Percentiles rank a stretch among this genome's conserved stretches.
These are phyloP conservation scores for Acanthochromis polyacanthus DNA, from an alignment of 2,113 vertebrate species.

Conservation along the genomic window DNA sequence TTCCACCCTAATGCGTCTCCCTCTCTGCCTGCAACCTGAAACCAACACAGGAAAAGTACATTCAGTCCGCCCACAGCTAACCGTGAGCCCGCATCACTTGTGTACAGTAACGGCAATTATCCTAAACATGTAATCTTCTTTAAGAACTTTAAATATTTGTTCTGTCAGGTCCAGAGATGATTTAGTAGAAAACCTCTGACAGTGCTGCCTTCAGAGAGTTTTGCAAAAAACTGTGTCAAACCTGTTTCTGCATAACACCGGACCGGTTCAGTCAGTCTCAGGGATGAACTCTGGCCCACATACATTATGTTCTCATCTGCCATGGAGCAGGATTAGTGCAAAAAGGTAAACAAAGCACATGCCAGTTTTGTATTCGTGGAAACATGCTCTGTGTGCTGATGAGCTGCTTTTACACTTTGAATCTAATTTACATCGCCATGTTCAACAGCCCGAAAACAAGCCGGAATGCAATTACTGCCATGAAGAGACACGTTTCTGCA, in stretches of 20 bases:
- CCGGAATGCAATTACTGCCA: background rate
- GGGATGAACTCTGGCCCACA: background rate
- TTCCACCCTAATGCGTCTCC: constrained; percentile 50
- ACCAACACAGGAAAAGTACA: constrained; percentile 48
- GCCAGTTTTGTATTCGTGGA: too few relatives aligned
- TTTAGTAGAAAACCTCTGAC: background rate
- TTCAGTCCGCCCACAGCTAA: background rate
- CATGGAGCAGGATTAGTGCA: background rate
- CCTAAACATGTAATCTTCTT: background rate
- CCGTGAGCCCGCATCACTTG: background rate
- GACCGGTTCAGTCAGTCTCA: constrained; percentile 18
- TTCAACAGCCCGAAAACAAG: background rate
- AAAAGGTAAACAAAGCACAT: constrained; percentile 3
- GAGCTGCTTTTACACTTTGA: background rate
- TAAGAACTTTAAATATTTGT: background rate
- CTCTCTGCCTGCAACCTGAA: constrained; percentile 60
- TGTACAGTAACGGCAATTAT: background rate
- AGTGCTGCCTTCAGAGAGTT: background rate
- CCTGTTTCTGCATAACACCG: constrained; percentile 23
- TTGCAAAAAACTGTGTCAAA: background rate
- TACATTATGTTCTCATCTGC: background rate
- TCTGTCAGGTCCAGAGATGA: background rate
- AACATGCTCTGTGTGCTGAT: background rate
- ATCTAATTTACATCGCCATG: background rate
- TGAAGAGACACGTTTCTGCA: background rate